Evolutionary conservation across 2,113 vertebrate genomes (phyloP).

Genomic region (Guaruba guarouba): DNA sequence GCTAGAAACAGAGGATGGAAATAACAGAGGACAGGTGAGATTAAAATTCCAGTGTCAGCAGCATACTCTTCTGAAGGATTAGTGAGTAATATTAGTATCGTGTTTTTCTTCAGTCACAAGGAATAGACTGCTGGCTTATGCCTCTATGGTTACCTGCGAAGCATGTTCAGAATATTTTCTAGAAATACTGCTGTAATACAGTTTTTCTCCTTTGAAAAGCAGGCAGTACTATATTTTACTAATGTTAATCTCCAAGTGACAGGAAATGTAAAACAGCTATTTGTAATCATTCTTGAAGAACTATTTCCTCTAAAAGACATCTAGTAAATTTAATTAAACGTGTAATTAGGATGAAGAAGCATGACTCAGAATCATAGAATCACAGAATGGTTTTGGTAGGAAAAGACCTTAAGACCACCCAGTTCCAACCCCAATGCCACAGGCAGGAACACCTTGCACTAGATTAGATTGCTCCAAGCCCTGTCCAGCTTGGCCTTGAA

Average conservation of each 20-base stretch:
- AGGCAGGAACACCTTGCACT: too few species aligned
- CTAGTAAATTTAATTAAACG: neutral
- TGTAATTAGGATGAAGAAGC: neutral
- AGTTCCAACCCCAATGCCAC: neutral
- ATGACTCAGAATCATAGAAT: neutral
- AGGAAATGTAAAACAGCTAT: neutral
- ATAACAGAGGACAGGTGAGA: neutral
- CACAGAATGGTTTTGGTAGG: neutral
- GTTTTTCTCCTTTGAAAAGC: neutral
- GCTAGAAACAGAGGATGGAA: neutral
- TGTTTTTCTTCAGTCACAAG: neutral
- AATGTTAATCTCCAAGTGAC: neutral
- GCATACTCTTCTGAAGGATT: neutral
- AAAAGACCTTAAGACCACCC: neutral
- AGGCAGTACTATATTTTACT: neutral
- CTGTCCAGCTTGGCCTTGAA: neutral
- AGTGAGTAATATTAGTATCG: neutral
- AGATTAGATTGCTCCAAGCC: too few species aligned
- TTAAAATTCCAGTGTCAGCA: neutral
- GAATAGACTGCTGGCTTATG: neutral
- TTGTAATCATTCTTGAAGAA: neutral
- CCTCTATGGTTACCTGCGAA: neutral
- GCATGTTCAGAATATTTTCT: neutral
- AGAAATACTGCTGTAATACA: neutral
- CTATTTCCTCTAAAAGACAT: neutral